Evolutionary conservation across 2,113 vertebrate species (phyloP), one percentile per base, ranked within the genome.

Genomic region (Trachemys scripta): DNA sequence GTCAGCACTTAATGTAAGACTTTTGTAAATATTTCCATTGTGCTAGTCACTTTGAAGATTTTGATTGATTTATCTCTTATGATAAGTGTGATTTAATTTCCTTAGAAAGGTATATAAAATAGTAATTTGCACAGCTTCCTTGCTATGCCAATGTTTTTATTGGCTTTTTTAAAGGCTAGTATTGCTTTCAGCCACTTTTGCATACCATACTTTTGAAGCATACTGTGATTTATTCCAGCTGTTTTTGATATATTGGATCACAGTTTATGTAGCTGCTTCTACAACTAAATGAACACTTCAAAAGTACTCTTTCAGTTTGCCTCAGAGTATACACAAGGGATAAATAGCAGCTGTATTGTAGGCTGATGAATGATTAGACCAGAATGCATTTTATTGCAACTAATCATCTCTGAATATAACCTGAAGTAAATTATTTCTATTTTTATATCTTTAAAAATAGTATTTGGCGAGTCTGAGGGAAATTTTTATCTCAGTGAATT

Each of bases 291-390:
- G 49, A 59, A 49, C 0, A 8, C 69, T 56, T 87, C 62, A 51
- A 76, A 88, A 90, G 59, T 80, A 81, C 25, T 75, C 9, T 0
- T 75, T 54, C 16, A 0, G 0, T 57, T 82, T 59, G 35, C 62
- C 22, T 45, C 49, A 50, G 0, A 0, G 11, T 0, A 1, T 20
- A 42, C 27, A 8, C 19, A 3, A 59, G 56, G 59, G 65, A 42
- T 1, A 31, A 53, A 51, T 2, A 50, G 65, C 45, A 51, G 65
- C 54, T 20, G 1, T n/a, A 4, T 4, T 42, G n/a, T 38, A 85
- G 54, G 4, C 49, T 25, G n/a, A 27, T 6, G 42, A 81, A 14
- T 2, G 65, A 57, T 27, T 0, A 1, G 31, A 29, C 25, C 72
- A 50, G 35, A 84, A 79, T 35, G 5, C 1, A 8, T 59, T 78